phyloP scores from a whole-genome alignment of 1,140 invertebrate species.

The Zaprionus ornatus region DNA sequence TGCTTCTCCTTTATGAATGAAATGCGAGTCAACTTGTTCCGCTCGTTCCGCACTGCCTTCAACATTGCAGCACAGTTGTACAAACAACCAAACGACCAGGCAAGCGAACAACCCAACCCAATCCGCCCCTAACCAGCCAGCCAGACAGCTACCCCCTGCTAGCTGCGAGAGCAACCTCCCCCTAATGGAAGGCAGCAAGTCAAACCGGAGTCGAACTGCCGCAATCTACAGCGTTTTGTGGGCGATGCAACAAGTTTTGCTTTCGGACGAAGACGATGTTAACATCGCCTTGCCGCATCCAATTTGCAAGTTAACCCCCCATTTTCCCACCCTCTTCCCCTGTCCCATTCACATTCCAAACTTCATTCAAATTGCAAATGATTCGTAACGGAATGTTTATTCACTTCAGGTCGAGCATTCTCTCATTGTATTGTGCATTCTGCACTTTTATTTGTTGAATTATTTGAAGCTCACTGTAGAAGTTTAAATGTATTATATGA shows the following conservation, averaged over 20 bases:
- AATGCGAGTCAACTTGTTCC: slow-evolving; percentile 49
- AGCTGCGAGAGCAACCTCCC: background rate
- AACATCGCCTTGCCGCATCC: background rate
- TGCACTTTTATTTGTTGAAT: background rate
- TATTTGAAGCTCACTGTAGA: background rate
- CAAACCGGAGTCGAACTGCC: background rate
- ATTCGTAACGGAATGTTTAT: background rate
- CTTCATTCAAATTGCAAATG: slow-evolving; percentile 1
- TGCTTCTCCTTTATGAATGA: slow-evolving; percentile 59
- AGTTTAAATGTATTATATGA: too few relatives aligned
- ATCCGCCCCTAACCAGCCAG: background rate
- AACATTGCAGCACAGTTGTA: slow-evolving; percentile 5
- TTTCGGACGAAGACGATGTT: background rate
- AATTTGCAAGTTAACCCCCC: background rate
- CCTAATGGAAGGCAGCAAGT: background rate
- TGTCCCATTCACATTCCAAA: background rate
- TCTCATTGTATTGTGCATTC: background rate
- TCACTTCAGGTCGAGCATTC: background rate
- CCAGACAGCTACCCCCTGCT: background rate
- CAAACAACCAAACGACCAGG: background rate
- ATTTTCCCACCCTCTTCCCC: background rate
- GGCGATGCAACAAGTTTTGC: slow-evolving; percentile 1
- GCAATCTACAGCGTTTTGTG: slow-evolving; percentile 1
- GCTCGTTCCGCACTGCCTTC: slow-evolving; percentile 19
- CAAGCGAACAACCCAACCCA: background rate